These are phyloP conservation scores for Pachycephala philippinensis DNA, from an alignment of 2,113 vertebrate genomes.

Conservation along the genomic window DNA sequence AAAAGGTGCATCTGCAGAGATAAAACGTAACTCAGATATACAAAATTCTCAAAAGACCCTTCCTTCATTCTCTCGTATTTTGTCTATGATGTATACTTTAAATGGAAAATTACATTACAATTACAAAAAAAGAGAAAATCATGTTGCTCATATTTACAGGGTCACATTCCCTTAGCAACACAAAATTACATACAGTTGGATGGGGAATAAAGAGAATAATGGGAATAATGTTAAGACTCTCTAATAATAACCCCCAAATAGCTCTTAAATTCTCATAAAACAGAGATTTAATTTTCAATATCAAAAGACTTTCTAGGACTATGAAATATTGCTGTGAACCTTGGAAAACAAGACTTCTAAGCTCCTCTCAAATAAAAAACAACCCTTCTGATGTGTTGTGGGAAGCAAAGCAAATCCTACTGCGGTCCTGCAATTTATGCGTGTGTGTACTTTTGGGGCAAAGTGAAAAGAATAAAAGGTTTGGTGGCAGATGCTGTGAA, in stretches of 20 bases:
- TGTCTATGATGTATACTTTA: not conserved
- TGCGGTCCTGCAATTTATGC: not conserved
- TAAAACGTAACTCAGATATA: not conserved
- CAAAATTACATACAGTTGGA: not conserved
- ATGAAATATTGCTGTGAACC: not conserved
- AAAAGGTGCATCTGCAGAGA: not conserved
- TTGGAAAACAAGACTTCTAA: not conserved
- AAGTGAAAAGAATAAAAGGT: not conserved
- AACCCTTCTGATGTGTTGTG: not conserved
- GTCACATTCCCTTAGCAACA: not conserved
- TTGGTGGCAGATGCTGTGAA: not conserved
- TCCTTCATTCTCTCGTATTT: not conserved
- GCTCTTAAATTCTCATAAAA: not conserved
- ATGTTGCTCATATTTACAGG: not conserved
- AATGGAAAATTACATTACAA: not conserved
- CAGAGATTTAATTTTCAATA: constrained; percentile 27
- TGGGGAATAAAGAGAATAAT: not conserved
- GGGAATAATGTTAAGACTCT: not conserved
- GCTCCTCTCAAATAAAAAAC: not conserved
- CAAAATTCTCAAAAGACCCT: not conserved
- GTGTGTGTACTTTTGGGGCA: accelerated
- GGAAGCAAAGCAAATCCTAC: not conserved
- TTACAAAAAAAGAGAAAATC: not conserved
- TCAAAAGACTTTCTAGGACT: not conserved
- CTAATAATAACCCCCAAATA: not conserved